These are phyloP conservation scores for Noctua pronuba DNA, from an alignment of 2,888 invertebrate genomes.

Conservation along the genomic window DNA sequence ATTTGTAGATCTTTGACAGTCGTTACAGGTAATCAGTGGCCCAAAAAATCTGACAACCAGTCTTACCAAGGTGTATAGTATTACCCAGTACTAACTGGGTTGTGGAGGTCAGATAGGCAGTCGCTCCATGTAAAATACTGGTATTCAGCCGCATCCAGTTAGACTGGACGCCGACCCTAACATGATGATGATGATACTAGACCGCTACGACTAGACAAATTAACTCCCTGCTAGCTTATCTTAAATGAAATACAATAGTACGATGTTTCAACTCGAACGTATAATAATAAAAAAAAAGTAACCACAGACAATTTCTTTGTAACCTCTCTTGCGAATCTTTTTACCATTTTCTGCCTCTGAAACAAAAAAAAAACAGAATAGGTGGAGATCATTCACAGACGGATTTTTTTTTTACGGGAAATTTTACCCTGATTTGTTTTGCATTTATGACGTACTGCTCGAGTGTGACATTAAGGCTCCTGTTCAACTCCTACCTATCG, in stretches of 20 bases:
- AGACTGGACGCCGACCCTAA: too few relatives aligned
- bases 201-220: not conserved
- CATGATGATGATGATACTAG: not conserved
- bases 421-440: not conserved
- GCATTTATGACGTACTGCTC: not conserved
- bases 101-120: too few relatives aligned
- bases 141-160: too few relatives aligned
- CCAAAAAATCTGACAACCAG: too few relatives aligned
- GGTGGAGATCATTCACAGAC: not conserved
- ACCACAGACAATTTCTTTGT: constrained; percentile 22
- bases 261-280: constrained; percentile 15
- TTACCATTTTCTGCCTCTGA: constrained; percentile 10
- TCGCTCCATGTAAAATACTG: too few relatives aligned
- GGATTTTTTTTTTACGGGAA: too few relatives aligned
- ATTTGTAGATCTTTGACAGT: too few relatives aligned
- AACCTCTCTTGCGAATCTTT: not conserved
- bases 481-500: not conserved
- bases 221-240: not conserved
- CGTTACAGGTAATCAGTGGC: too few relatives aligned
- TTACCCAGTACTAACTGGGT: too few relatives aligned
- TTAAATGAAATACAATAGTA: constrained; percentile 5
- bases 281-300: constrained; percentile 14
- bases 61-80: too few relatives aligned
- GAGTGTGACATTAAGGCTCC: not conserved
- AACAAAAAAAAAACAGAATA: constrained; percentile 13